Base-by-base conservation (phyloP, 2,797 vertebrate species). In the Choloepus didactylus region DNA sequence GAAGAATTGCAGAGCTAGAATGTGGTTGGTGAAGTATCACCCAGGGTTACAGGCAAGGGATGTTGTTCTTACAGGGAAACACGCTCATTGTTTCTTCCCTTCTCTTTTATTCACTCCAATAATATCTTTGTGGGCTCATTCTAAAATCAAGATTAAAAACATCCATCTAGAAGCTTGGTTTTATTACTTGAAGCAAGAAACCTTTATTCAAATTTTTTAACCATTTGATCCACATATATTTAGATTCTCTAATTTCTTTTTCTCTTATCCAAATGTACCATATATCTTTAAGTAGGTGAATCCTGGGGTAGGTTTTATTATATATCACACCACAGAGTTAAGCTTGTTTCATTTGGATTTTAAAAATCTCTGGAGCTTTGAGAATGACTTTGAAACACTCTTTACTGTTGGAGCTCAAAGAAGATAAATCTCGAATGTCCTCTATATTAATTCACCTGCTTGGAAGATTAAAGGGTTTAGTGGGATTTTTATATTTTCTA, bases 181-280 rank as follows among this genome's bases (percentile, higher is more conserved):
- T 95, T 73, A 85, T 67, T 92, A 85, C 62, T 9, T 93, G 49
- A 97, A 87, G 72, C 29, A 76, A 89, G 54, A 81, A 91, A 84
- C 41, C 18, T 93, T 59, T 81, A 72, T 89, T 94, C 54, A 79
- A 41, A 67, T 49, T n/a, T 98, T 98, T 98, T 98, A 98, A 97
- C 97, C 91, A 95, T 94, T 97, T 49, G 96, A 93, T 95, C n/a
- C 1, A 31, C 9, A 51, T 98, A 96, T 96, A 82, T 96, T 95
- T 82, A 96, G 5, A 76, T 51, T 87, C 76, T 92, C 93, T 92
- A 80, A 75, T 89, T 97, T 96, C 96, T 92, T 92, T 96, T 91
- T 97, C 60, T 91, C 86, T 97, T 97, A 83, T 95, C 83, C 93
- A 95, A 51, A 89, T 97, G 64, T 95, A 94, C 93, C 87, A 25